Percentiles rank a stretch among this genome's conserved stretches.
phyloP scores from a whole-genome alignment of 2,797 vertebrate genomes.

The Smutsia temminckii region DNA sequence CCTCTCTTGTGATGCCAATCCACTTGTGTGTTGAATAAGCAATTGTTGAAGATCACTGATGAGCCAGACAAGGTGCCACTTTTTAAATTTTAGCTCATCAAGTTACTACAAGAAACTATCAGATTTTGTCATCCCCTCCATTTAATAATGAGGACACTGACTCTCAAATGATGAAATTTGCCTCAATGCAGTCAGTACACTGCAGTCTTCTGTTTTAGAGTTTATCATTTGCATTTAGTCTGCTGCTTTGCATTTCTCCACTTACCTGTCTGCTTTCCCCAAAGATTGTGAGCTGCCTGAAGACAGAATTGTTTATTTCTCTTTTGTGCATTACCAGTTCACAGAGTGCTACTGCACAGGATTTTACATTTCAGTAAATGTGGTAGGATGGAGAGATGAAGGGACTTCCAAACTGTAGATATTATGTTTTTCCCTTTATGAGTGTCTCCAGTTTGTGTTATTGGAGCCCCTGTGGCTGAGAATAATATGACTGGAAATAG shows the following conservation, averaged over 20 bases:
- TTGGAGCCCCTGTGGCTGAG: not conserved
- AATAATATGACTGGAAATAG: not conserved
- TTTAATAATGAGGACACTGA: constrained; percentile 43
- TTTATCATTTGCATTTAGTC: not conserved
- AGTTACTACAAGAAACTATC: constrained; percentile 51
- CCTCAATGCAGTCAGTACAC: not conserved
- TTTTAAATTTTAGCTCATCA: constrained; percentile 52
- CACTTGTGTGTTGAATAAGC: constrained; percentile 29
- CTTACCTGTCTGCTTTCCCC: not conserved
- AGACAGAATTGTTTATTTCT: not conserved
- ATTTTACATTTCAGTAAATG: not conserved
- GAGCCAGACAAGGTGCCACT: constrained; percentile 49
- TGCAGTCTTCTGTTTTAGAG: not conserved
- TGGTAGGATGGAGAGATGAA: not conserved
- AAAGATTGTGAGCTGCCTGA: not conserved
- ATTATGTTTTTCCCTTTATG: not conserved
- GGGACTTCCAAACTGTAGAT: not conserved
- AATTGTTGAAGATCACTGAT: constrained; percentile 51
- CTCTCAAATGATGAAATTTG: not conserved
- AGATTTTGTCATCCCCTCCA: not conserved
- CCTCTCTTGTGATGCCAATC: constrained; percentile 36
- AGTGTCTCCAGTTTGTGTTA: not conserved
- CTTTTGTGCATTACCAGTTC: not conserved
- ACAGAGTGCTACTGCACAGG: not conserved
- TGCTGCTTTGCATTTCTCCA: not conserved